Base-by-base conservation (phyloP, 1,140 invertebrate genomes). In the Littorina saxatilis region DNA sequence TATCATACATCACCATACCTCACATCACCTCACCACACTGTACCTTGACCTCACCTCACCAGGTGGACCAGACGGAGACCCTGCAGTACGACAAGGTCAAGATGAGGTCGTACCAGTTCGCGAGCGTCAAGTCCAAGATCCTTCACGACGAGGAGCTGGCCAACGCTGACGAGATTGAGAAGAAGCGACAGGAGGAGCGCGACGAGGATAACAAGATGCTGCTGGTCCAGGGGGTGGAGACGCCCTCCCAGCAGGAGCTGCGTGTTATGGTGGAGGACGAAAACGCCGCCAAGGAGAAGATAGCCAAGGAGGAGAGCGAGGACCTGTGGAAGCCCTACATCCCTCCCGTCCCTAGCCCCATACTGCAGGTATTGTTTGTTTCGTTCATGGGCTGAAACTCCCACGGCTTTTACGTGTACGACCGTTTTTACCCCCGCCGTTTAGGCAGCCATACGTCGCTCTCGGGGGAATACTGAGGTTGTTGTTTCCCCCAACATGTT, bases 211-310 rank as follows among this genome's bases (percentile, higher is more conserved):
- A 77, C 74, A 32, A 50, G 37, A 39, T 17, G 37, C 23, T 27
- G 29, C 15, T 66, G 15, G 76, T 43, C 1, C 39, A 80, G 29
- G 79, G 82, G 7, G 15, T 79, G 27, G 83, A 84, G 70, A 81
- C 80, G 3, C 66, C 77, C 27, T 78, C 74, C 0, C 32, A 84
- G 63, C 82, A 84, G 75, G 68, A 84, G 61, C 32, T 81, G 20
- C 73, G 82, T 13, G 29, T 78, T 7, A 61, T 70, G 39, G 11
- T 29, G n/a, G 82, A 84, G 52, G 74, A 75, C 5, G 66, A 52
- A 11, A 40, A 23, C 5, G 39, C 72, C 23, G 29, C 40, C n/a
- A 29, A 5, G 5, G 79, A 76, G 17, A n/a, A 29, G 17, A 43
- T 43, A 0, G 77, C n/a, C 17, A 17, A 32, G 20, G 75, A 58